phyloP scores from a whole-genome alignment of 1,140 invertebrate genomes.

The Lepidurus packardi region DNA sequence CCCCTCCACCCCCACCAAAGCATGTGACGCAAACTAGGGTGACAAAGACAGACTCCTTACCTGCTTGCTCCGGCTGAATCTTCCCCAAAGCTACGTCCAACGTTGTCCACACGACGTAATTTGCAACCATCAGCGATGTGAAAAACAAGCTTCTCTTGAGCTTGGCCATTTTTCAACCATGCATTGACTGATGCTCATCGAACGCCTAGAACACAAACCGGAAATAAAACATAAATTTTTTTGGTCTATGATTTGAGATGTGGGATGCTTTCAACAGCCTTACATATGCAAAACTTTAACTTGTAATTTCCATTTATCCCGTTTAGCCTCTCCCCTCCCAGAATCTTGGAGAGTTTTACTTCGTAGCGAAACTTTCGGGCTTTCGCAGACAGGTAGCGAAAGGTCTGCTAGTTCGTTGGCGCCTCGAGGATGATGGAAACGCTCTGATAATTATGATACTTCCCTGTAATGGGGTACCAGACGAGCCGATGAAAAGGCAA shows the following conservation, averaged over 20 bases:
- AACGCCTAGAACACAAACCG: not conserved
- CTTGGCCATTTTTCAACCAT: not conserved
- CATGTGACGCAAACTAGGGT: not conserved
- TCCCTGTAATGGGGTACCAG: not conserved
- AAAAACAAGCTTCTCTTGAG: constrained; percentile 8
- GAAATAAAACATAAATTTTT: not conserved
- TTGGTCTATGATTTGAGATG: no score
- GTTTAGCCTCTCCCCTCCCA: no score
- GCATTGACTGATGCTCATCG: constrained; percentile 3
- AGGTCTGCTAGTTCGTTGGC: not conserved
- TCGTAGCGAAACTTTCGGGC: not conserved
- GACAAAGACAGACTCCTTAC: constrained; percentile 18
- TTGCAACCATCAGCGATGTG: not conserved
- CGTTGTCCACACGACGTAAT: constrained; percentile 7
- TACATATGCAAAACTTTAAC: no score
- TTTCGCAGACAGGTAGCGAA: constrained; percentile 1
- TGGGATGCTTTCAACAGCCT: no score
- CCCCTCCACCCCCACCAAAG: not conserved
- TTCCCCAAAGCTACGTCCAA: constrained; percentile 2
- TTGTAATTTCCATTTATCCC: no score
- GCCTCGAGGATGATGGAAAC: not conserved
- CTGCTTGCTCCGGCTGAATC: constrained; percentile 9
- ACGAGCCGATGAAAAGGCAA: not conserved
- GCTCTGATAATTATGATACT: constrained; percentile 5
- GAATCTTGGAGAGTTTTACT: no score